phyloP scores from a whole-genome alignment of 1,140 invertebrate genomes.

The Sarcophaga bullata region DNA sequence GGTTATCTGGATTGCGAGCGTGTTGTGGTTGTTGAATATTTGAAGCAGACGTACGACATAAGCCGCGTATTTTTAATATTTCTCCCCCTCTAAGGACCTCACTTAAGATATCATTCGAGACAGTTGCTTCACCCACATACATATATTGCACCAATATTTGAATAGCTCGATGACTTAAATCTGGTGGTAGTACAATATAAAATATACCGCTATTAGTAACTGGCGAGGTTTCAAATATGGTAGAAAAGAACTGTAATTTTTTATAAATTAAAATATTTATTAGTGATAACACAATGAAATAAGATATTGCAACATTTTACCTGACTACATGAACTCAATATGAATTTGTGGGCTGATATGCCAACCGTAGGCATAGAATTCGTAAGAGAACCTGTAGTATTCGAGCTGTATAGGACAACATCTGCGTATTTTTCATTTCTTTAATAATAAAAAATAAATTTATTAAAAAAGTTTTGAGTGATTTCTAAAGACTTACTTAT shows the following conservation, averaged over 20 bases:
- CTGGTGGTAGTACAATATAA: conserved; percentile 81
- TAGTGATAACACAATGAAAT: background rate
- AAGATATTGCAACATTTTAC: conserved; percentile 41
- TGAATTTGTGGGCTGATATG: conserved; percentile 86
- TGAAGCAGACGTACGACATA: conserved; percentile 70
- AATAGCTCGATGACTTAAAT: conserved; percentile 80
- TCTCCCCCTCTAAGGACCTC: conserved; percentile 82
- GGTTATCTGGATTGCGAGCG: background rate
- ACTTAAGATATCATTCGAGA: conserved; percentile 83
- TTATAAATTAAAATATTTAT: conserved; percentile 28
- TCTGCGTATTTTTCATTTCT: conserved; percentile 81
- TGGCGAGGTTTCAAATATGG: conserved; percentile 63
- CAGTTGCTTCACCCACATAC: conserved; percentile 86
- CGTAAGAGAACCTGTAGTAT: conserved; percentile 54
- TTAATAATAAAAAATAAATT: background rate
- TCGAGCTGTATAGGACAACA: conserved; percentile 79
- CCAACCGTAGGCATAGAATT: conserved; percentile 67
- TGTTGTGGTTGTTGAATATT: conserved; percentile 6
- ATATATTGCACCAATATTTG: conserved; percentile 87
- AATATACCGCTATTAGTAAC: conserved; percentile 70
- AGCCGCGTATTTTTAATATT: conserved; percentile 78
- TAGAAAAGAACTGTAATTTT: conserved; percentile 57
- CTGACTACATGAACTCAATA: conserved; percentile 80
- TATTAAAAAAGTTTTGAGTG: background rate
- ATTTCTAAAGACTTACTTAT: conserved; percentile 68